A percentile compares a stretch with the other conserved stretches of the same genome.
phyloP scores from a whole-genome alignment of 2,113 vertebrate species.

The Heterochromis multidens region DNA sequence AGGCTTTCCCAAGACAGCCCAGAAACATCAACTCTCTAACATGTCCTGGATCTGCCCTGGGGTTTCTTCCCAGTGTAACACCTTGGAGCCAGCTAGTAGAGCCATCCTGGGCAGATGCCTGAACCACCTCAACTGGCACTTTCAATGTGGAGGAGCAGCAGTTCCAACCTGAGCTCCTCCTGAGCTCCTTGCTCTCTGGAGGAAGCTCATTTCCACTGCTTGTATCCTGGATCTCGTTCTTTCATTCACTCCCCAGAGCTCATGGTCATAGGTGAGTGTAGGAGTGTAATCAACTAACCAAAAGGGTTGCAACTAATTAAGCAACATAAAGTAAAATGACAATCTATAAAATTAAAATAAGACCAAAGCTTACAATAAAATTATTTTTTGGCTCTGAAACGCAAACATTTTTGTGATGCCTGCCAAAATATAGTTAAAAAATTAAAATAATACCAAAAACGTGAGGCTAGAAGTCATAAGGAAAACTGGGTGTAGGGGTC shows the following conservation, averaged over 20 bases:
- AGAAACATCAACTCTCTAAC: neutral
- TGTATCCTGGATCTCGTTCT: neutral
- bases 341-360: neutral
- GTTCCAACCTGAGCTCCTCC: neutral
- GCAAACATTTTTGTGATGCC: neutral
- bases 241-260: neutral
- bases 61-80: neutral
- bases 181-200: neutral
- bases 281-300: neutral
- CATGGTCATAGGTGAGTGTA: neutral
- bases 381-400: neutral
- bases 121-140: neutral
- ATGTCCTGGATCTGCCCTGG: neutral
- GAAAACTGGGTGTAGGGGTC: neutral
- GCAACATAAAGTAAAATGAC: neutral
- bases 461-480: neutral
- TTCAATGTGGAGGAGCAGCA: neutral
- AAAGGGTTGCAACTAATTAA: neutral
- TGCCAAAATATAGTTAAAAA: neutral
- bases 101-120: neutral
- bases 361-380: neutral
- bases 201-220: neutral
- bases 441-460: neutral
- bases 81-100: neutral
- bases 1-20: neutral